These are phyloP conservation scores for Cataglyphis altisquamis DNA, from an alignment of 2,888 invertebrate genomes.

Conservation along the genomic window DNA sequence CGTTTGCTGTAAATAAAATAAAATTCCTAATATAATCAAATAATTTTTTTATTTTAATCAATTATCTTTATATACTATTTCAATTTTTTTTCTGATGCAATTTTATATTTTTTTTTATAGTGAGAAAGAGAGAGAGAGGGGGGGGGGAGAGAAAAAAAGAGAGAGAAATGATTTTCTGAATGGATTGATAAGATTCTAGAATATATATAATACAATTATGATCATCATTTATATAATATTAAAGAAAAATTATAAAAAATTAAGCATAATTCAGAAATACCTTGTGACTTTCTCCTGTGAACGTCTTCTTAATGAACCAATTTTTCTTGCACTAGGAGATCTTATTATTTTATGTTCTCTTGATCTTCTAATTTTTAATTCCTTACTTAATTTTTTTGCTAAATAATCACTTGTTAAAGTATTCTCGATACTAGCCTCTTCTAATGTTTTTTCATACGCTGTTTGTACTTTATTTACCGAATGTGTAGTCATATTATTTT, in stretches of 20 bases:
- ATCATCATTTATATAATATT: background rate
- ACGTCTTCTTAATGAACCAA: conserved; percentile 91
- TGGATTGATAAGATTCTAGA: background rate
- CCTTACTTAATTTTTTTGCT: conserved; percentile 90
- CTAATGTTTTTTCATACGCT: conserved; percentile 91
- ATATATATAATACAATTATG: background rate
- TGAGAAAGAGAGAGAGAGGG: background rate
- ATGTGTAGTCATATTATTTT: conserved; percentile 84
- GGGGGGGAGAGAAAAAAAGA: background rate
- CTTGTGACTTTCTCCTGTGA: conserved; percentile 88
- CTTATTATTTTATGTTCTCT: conserved; percentile 91
- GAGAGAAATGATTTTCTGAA: background rate
- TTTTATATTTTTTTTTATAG: background rate
- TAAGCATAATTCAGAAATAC: conserved; percentile 65
- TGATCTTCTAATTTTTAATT: conserved; percentile 91
- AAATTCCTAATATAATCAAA: conserved; percentile 12
- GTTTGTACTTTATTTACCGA: conserved; percentile 90
- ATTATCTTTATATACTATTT: conserved; percentile 12
- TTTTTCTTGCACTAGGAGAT: conserved; percentile 94
- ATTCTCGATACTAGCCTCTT: conserved; percentile 89
- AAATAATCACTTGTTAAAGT: conserved; percentile 90
- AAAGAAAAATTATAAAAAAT: background rate
- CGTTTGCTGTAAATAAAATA: conserved; percentile 72
- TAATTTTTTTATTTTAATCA: background rate
- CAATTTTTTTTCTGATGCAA: background rate